Evolutionary conservation across 2,797 vertebrate species (phyloP), one percentile per base, ranked within the genome.

Genomic region (Epinephelus malabaricus): DNA sequence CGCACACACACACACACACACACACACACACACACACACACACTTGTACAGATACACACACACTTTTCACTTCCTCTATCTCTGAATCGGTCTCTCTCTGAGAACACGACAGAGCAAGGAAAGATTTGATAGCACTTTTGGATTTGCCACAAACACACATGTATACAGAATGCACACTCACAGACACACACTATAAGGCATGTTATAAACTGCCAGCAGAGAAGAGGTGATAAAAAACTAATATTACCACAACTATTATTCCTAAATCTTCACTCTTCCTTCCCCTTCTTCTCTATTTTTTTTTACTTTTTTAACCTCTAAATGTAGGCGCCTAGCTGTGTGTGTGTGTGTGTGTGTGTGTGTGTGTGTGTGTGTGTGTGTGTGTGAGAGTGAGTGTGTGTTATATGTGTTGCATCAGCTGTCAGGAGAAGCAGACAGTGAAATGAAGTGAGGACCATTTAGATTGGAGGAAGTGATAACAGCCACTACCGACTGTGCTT

Each of bases 181-280:
- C 19, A 55, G 18, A 40, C 34, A 23, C 56, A 64, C 47, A 59
- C 38, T 51, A 18, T 69, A 21, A 38, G 18, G 19, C 17, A 11
- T 14, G 21, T 76, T 67, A 67, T 51, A 47, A 68, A 51, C 62
- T 43, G 30, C 17, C 50, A 68, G 34, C 45, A 38, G 34, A 63
- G 58, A 14, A 30, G 14, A 54, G 6, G 23, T 55, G 53, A 73
- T 58, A 64, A 65, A 62, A 64, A 50, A 54, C 11, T 13, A 21
- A 81, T 54, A 65, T 55, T 21, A 53, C 56, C 58, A 77, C 34
- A 61, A n/a, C 60, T 43, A 25, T 69, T 56, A 66, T 51, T 62
- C n/a, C 34, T 56, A 73, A 54, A 62, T 64, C 58, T 45, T 67
- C 49, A 6, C 30, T 34, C 3, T 50, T 40, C 21, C 7, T 19